A percentile compares a stretch with the other conserved stretches of the same genome.
Evolutionary conservation across 2,113 vertebrate genomes (phyloP).

Genomic region (Papio anubis): DNA sequence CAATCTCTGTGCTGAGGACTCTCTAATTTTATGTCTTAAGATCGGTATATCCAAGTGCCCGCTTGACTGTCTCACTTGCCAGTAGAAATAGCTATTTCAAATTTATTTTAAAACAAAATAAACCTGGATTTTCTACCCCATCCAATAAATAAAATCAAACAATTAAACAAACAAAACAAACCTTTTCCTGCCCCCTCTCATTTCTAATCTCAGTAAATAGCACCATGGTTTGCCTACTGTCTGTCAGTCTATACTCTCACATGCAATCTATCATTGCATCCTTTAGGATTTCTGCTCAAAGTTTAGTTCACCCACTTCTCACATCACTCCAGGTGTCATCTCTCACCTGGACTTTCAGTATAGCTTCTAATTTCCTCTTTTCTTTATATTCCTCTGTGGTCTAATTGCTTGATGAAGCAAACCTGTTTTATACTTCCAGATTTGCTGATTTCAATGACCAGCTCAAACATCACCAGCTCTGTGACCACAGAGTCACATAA

Average conservation of each 20-base stretch:
- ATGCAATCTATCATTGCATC: no score
- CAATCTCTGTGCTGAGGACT: not conserved
- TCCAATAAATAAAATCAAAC: not conserved
- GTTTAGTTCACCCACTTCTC: not conserved
- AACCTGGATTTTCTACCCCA: not conserved
- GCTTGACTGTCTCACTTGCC: not conserved
- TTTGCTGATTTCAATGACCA: not conserved
- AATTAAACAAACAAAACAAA: not conserved
- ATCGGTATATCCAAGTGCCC: not conserved
- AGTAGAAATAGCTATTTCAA: not conserved
- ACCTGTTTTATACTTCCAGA: not conserved
- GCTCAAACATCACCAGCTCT: not conserved
- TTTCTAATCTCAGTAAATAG: not conserved
- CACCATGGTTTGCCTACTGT: not conserved
- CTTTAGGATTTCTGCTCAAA: not conserved
- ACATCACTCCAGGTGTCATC: not conserved
- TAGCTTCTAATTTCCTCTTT: not conserved
- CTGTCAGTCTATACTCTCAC: not conserved
- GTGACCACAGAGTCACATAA: not conserved
- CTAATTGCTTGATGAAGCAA: not conserved
- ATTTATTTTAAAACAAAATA: not conserved
- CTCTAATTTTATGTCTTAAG: not conserved
- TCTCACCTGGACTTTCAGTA: accelerated
- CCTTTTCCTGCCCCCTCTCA: not conserved
- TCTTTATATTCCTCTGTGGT: not conserved